Conservation (phyloP, 2,888 invertebrate genomes). For the Acronicta leporina region DNA sequence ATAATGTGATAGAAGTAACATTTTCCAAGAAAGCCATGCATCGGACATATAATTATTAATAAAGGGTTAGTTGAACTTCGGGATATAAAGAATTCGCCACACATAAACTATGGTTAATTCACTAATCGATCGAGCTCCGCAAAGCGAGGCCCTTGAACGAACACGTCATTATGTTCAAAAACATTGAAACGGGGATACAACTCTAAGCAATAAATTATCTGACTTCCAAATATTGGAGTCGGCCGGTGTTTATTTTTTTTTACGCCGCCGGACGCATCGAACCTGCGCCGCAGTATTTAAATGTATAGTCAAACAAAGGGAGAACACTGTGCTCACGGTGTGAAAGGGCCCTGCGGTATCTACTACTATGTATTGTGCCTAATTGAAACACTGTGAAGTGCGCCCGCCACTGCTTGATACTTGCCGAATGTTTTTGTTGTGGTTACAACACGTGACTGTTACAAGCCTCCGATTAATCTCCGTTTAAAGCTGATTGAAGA, state of each 20-base stretch:
- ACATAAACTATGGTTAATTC: not conserved
- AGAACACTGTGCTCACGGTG: slow-evolving; percentile 72
- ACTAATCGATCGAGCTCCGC: not conserved
- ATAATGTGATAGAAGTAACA: not conserved
- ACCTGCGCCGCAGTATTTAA: slow-evolving; percentile 80
- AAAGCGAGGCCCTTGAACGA: slow-evolving; percentile 22
- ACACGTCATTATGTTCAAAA: slow-evolving; percentile 23
- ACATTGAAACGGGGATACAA: slow-evolving; percentile 9
- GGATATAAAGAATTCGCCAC: not conserved
- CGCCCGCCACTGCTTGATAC: slow-evolving; percentile 67
- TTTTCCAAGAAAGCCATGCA: not conserved
- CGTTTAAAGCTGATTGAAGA: not conserved
- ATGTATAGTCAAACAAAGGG: slow-evolving; percentile 87
- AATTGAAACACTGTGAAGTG: slow-evolving; percentile 77
- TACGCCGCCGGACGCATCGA: slow-evolving; percentile 76
- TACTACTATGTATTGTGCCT: slow-evolving; percentile 80
- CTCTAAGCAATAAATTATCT: slow-evolving; percentile 76
- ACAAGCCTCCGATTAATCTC: not conserved
- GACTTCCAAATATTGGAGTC: slow-evolving; percentile 77
- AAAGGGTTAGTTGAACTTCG: not conserved
- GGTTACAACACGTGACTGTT: not conserved
- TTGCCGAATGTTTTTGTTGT: slow-evolving; percentile 40
- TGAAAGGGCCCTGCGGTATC: slow-evolving; percentile 77
- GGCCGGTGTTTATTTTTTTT: slow-evolving; percentile 69
- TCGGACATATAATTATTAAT: not conserved